These are phyloP conservation scores for Acanthopleura granulata DNA, from an alignment of 2,888 invertebrate species.

Conservation along the genomic window DNA sequence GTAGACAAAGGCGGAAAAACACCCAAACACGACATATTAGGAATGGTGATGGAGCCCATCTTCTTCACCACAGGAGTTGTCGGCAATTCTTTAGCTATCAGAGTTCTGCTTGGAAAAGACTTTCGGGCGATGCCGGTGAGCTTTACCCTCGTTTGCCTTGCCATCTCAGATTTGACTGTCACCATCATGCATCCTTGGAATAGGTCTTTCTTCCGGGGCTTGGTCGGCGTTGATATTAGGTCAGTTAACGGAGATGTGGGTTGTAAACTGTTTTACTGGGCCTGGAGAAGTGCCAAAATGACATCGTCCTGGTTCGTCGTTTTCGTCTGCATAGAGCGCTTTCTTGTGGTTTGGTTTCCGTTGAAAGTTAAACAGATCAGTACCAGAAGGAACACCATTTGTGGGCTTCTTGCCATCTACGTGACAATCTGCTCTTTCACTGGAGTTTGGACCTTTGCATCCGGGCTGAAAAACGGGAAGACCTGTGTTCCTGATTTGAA, in stretches of 20 bases:
- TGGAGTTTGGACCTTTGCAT: conserved; percentile 43
- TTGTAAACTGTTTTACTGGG: conserved; percentile 46
- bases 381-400: conserved; percentile 33
- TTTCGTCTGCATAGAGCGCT: conserved; percentile 44
- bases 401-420: conserved; percentile 33
- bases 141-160: conserved; percentile 39
- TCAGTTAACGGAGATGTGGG: conserved; percentile 33
- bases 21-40: conserved; percentile 16
- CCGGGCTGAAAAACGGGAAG: conserved; percentile 31
- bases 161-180: conserved; percentile 42
- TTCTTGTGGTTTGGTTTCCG: conserved; percentile 48
- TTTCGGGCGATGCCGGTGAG: conserved; percentile 38
- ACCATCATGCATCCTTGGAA: conserved; percentile 45
- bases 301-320: conserved; percentile 52
- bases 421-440: conserved; percentile 33
- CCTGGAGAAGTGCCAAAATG: conserved; percentile 43
- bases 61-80: conserved; percentile 37
- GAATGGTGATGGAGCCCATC: conserved; percentile 35
- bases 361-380: conserved; percentile 38
- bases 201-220: conserved; percentile 35
- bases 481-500: conserved; percentile 34
- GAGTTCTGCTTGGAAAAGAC: conserved; percentile 36
- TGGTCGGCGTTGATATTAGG: conserved; percentile 40
- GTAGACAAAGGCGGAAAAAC: too few relatives aligned
- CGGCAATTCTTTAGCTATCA: conserved; percentile 42